These are phyloP conservation scores for Acanthopleura granulata DNA, from an alignment of 2,888 invertebrate species.

Conservation along the genomic window DNA sequence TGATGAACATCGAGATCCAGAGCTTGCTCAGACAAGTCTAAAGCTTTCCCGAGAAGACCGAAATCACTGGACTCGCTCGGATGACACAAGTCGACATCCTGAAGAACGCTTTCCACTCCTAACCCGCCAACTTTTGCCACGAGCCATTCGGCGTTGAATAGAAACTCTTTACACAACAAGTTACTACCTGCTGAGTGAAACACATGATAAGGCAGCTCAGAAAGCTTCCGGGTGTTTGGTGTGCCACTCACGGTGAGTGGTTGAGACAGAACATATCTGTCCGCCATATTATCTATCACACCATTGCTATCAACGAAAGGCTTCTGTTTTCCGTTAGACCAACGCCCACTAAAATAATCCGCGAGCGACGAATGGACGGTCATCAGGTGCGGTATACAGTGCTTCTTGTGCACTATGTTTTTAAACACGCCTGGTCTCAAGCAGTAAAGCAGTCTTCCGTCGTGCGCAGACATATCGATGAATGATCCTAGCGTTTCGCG, in stretches of 20 bases:
- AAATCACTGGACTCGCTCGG: background rate
- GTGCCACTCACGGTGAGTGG: background rate
- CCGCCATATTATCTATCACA: background rate
- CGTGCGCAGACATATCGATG: background rate
- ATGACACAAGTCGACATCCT: background rate
- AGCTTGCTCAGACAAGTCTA: background rate
- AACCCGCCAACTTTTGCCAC: background rate
- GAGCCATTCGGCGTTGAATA: background rate
- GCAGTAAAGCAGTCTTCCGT: background rate
- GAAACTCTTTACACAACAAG: background rate
- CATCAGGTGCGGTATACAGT: background rate
- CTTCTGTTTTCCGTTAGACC: background rate
- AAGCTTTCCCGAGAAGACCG: background rate
- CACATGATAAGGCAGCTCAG: conserved; percentile 2
- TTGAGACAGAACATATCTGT: background rate
- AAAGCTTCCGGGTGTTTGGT: background rate
- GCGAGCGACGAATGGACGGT: background rate
- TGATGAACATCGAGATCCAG: background rate
- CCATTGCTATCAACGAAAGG: background rate
- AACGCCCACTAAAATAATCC: background rate
- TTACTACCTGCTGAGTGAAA: background rate
- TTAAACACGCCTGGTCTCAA: background rate
- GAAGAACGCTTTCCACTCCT: background rate
- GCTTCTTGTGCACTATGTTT: background rate
- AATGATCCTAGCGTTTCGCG: background rate